Percentiles rank a stretch among this genome's conserved stretches.
Evolutionary conservation across 2,797 vertebrate species (phyloP).

Genomic region (Myotis myotis): DNA sequence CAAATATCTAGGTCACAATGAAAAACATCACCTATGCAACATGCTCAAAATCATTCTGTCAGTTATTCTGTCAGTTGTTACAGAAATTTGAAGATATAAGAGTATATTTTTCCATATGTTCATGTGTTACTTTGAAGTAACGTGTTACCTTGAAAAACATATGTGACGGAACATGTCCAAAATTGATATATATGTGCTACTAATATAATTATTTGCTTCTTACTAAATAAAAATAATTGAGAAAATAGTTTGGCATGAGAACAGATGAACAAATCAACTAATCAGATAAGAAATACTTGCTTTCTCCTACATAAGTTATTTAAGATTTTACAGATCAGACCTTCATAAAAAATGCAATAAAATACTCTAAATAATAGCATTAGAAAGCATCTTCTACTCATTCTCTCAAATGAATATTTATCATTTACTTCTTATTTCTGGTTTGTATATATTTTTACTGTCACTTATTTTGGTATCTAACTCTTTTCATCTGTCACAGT

Average conservation of each 20-base stretch:
- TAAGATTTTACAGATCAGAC: neutral
- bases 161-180: neutral
- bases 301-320: neutral
- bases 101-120: neutral
- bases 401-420: neutral
- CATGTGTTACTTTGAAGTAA: neutral
- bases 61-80: conserved; percentile 24
- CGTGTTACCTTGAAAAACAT: neutral
- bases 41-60: conserved; percentile 16
- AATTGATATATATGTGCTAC: neutral
- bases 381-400: neutral
- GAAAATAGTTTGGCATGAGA: neutral
- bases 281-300: neutral
- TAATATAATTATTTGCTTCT: neutral
- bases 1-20: conserved; percentile 17
- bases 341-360: neutral
- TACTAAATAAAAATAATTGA: neutral
- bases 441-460: neutral
- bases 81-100: neutral
- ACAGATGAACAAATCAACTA: neutral
- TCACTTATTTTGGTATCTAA: neutral
- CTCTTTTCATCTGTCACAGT: neutral
- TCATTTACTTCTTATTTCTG: neutral
- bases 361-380: neutral
- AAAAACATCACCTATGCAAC: neutral